Evolutionary conservation across 2,888 invertebrate species (phyloP), one percentile per base, ranked within the genome.

Genomic region (Philaethria dido): DNA sequence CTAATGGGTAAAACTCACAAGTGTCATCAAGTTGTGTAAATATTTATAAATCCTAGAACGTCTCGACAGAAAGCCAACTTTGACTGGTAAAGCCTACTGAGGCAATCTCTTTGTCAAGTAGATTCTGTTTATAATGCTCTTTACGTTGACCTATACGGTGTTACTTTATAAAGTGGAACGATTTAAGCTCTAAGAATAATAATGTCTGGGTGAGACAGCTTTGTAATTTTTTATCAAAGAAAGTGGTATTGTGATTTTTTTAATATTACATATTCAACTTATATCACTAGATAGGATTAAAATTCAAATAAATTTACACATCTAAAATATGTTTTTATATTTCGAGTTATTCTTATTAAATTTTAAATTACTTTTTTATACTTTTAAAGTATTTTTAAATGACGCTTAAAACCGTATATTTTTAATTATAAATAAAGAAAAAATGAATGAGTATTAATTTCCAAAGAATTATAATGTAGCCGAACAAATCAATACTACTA

Each of bases 31-130:
- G 50, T 16, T 1, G 16, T 52, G 11, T 29, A 29, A 52, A 52
- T 29, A 52, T 52, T 52, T 39, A 55, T 22, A 39, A 57, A 22
- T 39, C 42, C 42, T 55, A n/a, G 42, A 57, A 57, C 11, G 22
- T 57, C 39, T 42, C 11, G 39, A 42, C 39, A 42, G 22, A 39
- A 39, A n/a, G 20, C 39, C 16, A 57, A 42, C 11, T 57, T 42
- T 39, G 39, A 39, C 39, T 57, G 42, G 50, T 29, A 22, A 57
- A 42, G 57, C 57, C 57, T 39, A 57, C 57, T 39, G 57, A 57
- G 39, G 20, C n/a, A 57, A 39, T 57, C 57, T 57, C 57, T 57
- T 57, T 57, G 39, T 57, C 39, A 39, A 22, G 22, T 22, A 22
- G 14, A 22, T n/a, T 14, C n/a, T 39, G 22, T 57, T 57, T 57